Base-by-base conservation (phyloP, 2,888 invertebrate species). In the Julus scanicus region DNA sequence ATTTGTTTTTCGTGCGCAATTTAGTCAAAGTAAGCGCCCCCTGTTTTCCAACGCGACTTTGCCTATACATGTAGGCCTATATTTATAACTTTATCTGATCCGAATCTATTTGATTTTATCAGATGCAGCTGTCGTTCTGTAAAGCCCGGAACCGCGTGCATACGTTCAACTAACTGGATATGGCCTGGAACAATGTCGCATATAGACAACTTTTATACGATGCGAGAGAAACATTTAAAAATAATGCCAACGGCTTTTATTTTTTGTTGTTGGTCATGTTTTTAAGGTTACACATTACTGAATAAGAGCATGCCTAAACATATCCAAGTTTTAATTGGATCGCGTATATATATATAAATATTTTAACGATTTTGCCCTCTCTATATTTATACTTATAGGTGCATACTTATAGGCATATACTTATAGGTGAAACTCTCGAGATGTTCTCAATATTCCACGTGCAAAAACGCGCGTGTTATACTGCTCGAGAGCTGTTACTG, bases 61-160 rank as follows among this genome's bases (percentile, higher is more conserved):
- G 71, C 71, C 71, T 71, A 29, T 71, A 29, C 1, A 71, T 57
- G 49, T 1, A 49, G 49, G 49, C 49, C 49, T 49, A 57, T 71
- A 71, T 71, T 71, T 71, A 71, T 71, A 71, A 71, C 71, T 71
- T 71, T 71, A 71, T 71, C 71, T 71, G 29, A 71, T 71, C 71
- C 71, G 71, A 71, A 71, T 71, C 71, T 71, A 9, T 71, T 71
- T 71, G 71, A 71, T 71, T 71, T 71, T 71, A 71, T 71, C 71
- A 29, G 71, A 29, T 71, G 71, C 71, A 71, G 71, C 71, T 71
- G 71, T 71, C 71, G 71, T 71, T 29, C 71, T 71, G 71, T n/a
- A 71, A 71, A 71, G 71, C 71, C 71, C 71, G 71, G 71, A 71
- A 71, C 71, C 71, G 71, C 71, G 9, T 71, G 29, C 71, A 71